Conservation (phyloP, 2,888 invertebrate species). For the Acholoe squamosa region DNA sequence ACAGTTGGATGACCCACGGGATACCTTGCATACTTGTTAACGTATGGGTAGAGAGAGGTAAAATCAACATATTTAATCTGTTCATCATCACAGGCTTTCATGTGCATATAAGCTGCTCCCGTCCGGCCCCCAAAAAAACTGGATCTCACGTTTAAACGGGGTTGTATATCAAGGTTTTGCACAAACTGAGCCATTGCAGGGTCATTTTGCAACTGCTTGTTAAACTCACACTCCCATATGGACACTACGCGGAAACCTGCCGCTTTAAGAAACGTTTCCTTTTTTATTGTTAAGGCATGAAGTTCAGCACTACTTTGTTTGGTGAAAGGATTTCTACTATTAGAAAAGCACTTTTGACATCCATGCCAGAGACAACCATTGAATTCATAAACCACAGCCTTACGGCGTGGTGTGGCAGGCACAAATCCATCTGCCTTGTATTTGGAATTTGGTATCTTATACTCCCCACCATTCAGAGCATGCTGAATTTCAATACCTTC, state of each 20-base stretch:
- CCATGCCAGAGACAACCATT: constrained; percentile 58
- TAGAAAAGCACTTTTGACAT: constrained; percentile 14
- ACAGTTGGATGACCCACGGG: constrained; percentile 70
- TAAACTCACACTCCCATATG: constrained; percentile 73
- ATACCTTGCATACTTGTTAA: constrained; percentile 70
- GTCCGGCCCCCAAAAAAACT: constrained; percentile 75
- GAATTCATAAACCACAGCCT: not conserved
- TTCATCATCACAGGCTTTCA: constrained; percentile 68
- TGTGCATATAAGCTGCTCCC: constrained; percentile 72
- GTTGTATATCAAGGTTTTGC: constrained; percentile 65
- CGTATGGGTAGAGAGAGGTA: constrained; percentile 73
- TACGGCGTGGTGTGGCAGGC: not conserved
- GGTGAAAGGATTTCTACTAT: not conserved
- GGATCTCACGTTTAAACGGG: constrained; percentile 72
- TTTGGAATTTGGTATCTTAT: not conserved
- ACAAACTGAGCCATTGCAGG: constrained; percentile 66
- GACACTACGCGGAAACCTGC: not conserved
- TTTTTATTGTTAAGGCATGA: not conserved
- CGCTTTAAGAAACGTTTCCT: not conserved
- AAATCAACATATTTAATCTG: constrained; percentile 73
- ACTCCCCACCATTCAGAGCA: constrained; percentile 41
- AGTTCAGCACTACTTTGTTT: constrained; percentile 2
- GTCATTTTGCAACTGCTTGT: constrained; percentile 66
- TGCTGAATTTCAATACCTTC: not conserved
- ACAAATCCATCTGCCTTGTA: constrained; percentile 54